Evolutionary conservation across 2,113 vertebrate genomes (phyloP), one percentile per base, ranked within the genome.

Genomic region (Arenaria interpres): DNA sequence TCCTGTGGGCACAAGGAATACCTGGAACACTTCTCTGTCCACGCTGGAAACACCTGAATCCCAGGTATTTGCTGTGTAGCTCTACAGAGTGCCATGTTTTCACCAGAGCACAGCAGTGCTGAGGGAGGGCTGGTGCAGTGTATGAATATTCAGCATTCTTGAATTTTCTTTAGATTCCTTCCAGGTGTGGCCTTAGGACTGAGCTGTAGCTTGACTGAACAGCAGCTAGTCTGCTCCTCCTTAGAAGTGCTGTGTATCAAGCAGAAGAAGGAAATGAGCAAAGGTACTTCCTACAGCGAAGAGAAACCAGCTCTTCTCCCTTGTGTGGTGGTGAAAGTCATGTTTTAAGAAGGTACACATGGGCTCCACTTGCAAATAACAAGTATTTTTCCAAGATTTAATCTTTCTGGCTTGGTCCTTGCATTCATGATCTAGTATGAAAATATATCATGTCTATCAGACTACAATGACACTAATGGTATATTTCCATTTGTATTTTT

Each of bases 201-300:
- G 71, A 60, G 66, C 56, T 54, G 37, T 3, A 27, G 35, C 6
- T 64, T 37, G 53, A 51, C 1, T 27, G 17, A 63, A 35, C 33
- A 76, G 50, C 53, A n/a, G 3, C 14, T n/a, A 7, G 12, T 24
- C 35, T 35, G 27, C 41, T 71, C 28, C 43, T 74, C 32, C 73
- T 59, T 10, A 7, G 9, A 50, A 41, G 41, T 10, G 27, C 23
- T 59, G 4, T 0, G 0, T 8, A 8, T 25, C 32, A 35, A 68
- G 56, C 48, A 72, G 43, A 46, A 72, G 82, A n/a, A 90, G 39
- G n/a, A 66, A 39, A 25, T 0, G 4, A 76, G 17, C 17, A 53
- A 60, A 85, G 12, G 8, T 16, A 2, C 19, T 78, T 75, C 60
- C 57, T 93, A 19, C 25, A 77, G 8, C 2, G 2, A 27, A 14